Conservation (phyloP, 2,113 vertebrate species). For the Merops nubicus region DNA sequence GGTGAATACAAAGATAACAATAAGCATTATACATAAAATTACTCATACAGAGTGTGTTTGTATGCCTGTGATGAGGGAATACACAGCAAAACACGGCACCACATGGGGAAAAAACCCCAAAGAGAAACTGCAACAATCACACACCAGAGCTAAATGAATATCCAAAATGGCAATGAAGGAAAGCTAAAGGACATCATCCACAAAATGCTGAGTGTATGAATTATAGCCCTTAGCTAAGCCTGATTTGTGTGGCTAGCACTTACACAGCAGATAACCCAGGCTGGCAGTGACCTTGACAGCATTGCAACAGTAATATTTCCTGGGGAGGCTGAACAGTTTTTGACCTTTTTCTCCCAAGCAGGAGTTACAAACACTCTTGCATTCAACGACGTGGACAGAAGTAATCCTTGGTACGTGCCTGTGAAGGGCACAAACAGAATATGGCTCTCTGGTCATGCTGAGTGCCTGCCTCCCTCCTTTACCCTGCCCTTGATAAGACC, state of each 20-base stretch:
- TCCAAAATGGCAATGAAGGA: not conserved
- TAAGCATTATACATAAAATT: not conserved
- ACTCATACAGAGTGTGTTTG: not conserved
- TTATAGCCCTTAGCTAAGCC: constrained; percentile 26
- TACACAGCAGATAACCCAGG: constrained; percentile 31
- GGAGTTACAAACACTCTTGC: not conserved
- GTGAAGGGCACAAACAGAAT: not conserved
- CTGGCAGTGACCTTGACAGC: constrained; percentile 64
- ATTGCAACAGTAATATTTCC: constrained; percentile 27
- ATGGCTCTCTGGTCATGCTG: rapidly evolving
- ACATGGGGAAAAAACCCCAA: not conserved
- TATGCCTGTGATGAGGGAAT: not conserved
- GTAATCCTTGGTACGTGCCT: not conserved
- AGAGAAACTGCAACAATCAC: not conserved
- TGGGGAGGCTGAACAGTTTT: constrained; percentile 17
- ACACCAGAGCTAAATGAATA: not conserved
- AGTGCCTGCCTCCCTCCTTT: not conserved
- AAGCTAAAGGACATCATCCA: not conserved
- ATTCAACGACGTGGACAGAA: rapidly evolving
- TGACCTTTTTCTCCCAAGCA: constrained; percentile 10
- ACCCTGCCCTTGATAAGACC: not conserved
- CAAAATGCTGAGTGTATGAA: constrained; percentile 14
- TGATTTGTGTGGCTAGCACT: not conserved
- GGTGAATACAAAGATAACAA: not conserved
- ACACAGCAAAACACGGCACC: not conserved